Evolutionary conservation across 2,113 vertebrate species (phyloP).

Genomic region (Carassius gibelio): DNA sequence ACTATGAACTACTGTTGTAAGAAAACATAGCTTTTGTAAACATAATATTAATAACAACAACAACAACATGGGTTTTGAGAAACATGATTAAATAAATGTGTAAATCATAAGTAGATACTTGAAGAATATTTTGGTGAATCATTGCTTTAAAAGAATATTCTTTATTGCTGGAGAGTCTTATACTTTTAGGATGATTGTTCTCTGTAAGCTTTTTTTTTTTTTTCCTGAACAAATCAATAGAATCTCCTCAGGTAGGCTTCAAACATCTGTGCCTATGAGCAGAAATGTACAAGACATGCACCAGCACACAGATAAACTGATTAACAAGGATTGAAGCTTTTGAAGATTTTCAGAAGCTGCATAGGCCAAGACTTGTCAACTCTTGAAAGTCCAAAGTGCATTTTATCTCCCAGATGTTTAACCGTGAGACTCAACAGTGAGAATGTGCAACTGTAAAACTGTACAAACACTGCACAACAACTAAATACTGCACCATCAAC

Average conservation of each 20-base stretch:
- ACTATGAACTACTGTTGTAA: neutral
- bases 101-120: neutral
- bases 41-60: neutral
- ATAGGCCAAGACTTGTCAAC: conserved; percentile 6
- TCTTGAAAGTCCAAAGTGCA: neutral
- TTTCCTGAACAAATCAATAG: conserved; percentile 70
- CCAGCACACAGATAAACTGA: conserved; percentile 64
- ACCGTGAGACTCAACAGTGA: neutral
- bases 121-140: neutral
- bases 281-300: conserved; percentile 58
- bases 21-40: too few relatives aligned
- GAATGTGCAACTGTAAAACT: neutral
- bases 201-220: conserved; percentile 58
- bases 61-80: neutral
- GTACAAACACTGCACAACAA: neutral
- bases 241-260: conserved; percentile 65
- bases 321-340: conserved; percentile 21
- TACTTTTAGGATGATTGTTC: conserved; percentile 30
- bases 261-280: conserved; percentile 62
- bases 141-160: conserved; percentile 9
- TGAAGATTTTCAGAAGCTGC: conserved; percentile 17
- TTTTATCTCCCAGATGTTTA: conserved; percentile 10
- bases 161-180: conserved; percentile 1
- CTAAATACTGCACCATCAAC: neutral
- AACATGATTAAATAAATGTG: neutral